Conservation (phyloP, 2,113 vertebrate genomes). For the Calonectris borealis region DNA sequence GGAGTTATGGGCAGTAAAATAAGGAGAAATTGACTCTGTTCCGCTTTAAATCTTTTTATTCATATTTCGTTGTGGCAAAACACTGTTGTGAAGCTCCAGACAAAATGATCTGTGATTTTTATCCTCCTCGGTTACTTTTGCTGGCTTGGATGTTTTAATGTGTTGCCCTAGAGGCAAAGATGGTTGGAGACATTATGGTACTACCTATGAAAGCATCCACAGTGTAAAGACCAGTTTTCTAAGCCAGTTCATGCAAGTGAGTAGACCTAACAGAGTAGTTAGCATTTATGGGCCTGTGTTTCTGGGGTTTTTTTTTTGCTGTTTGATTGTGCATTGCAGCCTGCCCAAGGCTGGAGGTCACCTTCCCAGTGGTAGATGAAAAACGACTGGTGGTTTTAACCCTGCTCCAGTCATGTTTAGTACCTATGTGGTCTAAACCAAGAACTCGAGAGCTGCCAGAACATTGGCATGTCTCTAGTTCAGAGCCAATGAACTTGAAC, state of each 20-base stretch:
- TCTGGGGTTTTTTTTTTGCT: background rate
- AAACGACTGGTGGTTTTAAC: background rate
- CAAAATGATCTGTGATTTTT: background rate
- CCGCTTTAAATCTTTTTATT: background rate
- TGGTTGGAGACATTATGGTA: background rate
- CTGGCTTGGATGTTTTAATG: background rate
- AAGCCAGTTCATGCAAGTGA: background rate
- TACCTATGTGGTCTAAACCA: background rate
- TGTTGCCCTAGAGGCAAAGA: background rate
- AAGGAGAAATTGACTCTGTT: background rate
- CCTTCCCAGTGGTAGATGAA: background rate
- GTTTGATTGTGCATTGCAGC: background rate
- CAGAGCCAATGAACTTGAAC: background rate
- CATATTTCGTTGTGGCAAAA: background rate
- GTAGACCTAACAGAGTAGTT: background rate
- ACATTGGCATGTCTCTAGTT: background rate
- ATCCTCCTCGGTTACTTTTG: background rate
- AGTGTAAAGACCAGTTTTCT: background rate
- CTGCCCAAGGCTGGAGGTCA: background rate
- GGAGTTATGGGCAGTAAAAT: background rate
- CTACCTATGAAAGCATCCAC: background rate
- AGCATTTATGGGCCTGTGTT: background rate
- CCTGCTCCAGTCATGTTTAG: background rate
- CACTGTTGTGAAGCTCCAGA: background rate
- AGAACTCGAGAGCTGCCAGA: background rate